These are phyloP conservation scores for Tenthredo scrophulariae DNA, from an alignment of 2,888 invertebrate genomes.

Conservation along the genomic window DNA sequence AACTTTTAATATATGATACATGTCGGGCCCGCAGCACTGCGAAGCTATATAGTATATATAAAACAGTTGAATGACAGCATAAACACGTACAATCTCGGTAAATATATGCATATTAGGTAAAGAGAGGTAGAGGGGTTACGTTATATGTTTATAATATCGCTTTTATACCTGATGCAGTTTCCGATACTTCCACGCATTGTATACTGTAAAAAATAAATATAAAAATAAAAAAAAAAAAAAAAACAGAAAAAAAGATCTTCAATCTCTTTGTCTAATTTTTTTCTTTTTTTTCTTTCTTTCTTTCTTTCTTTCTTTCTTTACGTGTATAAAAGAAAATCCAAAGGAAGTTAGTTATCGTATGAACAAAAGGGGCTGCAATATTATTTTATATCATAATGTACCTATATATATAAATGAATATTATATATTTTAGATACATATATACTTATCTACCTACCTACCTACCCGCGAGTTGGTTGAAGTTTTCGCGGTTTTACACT, in stretches of 20 bases:
- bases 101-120: neutral
- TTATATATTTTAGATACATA: neutral
- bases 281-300: neutral
- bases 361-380: too few species aligned
- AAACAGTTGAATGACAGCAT: constrained; percentile 65
- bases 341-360: neutral
- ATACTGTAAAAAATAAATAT: too few species aligned
- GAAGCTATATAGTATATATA: constrained; percentile 48
- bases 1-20: constrained; percentile 67
- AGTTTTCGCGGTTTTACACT: neutral
- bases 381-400: too few species aligned
- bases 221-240: too few species aligned
- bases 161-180: neutral
- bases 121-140: neutral
- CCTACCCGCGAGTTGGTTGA: neutral
- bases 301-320: neutral
- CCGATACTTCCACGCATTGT: neutral
- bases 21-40: constrained; percentile 63
- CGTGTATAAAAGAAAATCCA: neutral
- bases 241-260: too few species aligned
- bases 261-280: too few species aligned
- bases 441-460: neutral
- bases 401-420: too few species aligned
- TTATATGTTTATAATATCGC: neutral
- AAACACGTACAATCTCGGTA: constrained; percentile 52